Evolutionary conservation across 2,797 vertebrate genomes (phyloP), one percentile per base, ranked within the genome.

Genomic region (Neoniphon sammara): DNA sequence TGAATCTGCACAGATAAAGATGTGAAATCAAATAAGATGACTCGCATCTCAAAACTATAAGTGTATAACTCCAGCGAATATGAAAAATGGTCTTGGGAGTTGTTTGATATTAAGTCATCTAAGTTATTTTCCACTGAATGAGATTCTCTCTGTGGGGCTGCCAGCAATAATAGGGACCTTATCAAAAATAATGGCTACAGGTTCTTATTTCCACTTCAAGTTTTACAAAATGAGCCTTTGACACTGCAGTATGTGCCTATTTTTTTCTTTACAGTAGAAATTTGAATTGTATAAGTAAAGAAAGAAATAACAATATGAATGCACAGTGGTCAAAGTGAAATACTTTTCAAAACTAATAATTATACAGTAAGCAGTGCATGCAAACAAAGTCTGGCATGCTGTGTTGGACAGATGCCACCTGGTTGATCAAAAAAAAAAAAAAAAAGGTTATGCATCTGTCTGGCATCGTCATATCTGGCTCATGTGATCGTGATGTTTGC

Each of bases 391-490:
- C 60, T 69, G 36, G 14, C 23, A 36, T 27, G 39, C 18, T 52
- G 17, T 25, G 30, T 30, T 56, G 14, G 23, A 61, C 58, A 61
- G 27, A 60, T 47, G 34, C 27, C 56, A 52, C 50, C 34, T 63
- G 27, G 27, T 44, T 31, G 17, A 68, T 20, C 17, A 18, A 25
- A 67, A 12, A 30, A 31, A 63, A 9, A 14, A 6, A 44, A 12
- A 44, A 12, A 18, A 15, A 17, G 4, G 25, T 14, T 27, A 17
- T 23, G 49, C 10, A 18, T 42, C 10, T 56, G 30, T 44, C 46
- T 59, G 44, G 31, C 14, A 52, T 10, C 54, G 17, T 5, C 50
- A 53, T 31, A 68, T 54, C 36, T 52, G 57, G 42, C 56, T 30
- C 18, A 30, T 42, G 42, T 7, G 23, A 39, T 30, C 18, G n/a